Base-by-base conservation (phyloP, 2,797 vertebrate species). In the Myotis pilosus region DNA sequence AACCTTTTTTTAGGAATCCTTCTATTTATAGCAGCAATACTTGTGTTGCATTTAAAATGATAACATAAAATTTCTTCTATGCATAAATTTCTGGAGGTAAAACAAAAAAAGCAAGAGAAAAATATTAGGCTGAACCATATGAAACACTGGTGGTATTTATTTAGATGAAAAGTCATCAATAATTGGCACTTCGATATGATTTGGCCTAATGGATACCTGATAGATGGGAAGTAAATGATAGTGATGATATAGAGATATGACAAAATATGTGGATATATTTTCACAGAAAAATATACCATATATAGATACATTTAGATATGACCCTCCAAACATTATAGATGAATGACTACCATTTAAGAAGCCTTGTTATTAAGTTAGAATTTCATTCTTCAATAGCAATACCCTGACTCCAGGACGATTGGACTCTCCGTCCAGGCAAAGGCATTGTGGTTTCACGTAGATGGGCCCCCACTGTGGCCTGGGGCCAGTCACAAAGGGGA, bases 1-100 rank as follows among this genome's bases (percentile, higher is more conserved):
- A 41, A 66, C 30, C 22, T 79, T 84, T 83, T 83, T 62, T 53
- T 16, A 74, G 17, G 1, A 49, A 84, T 44, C 33, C 36, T 87
- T 84, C 64, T 53, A 44, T 71, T 80, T 81, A 60, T 30, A 84
- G n/a, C 64, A 85, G 20, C 36, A 51, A 79, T 38, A 49, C 20
- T n/a, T 23, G 66, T 69, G 78, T 89, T 87, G 47, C 68, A 88
- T 79, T 82, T 82, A 66, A 93, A 93, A 90, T 49, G 36, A n/a
- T 51, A 87, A 93, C 38, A 72, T 69, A 20, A 95, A 41, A 74
- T 88, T 60, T 93, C 69, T 92, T 69, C 66, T 91, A 64, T n/a
- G 9, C 69, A 51, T 72, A 53, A 33, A 78, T 85, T 82, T 81
- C 72, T 78, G 17, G 41, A 86, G 22, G 15, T 91, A 41, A 72